These are phyloP conservation scores for Microtus ochrogaster DNA, from an alignment of 2,113 vertebrate species.

Conservation along the genomic window DNA sequence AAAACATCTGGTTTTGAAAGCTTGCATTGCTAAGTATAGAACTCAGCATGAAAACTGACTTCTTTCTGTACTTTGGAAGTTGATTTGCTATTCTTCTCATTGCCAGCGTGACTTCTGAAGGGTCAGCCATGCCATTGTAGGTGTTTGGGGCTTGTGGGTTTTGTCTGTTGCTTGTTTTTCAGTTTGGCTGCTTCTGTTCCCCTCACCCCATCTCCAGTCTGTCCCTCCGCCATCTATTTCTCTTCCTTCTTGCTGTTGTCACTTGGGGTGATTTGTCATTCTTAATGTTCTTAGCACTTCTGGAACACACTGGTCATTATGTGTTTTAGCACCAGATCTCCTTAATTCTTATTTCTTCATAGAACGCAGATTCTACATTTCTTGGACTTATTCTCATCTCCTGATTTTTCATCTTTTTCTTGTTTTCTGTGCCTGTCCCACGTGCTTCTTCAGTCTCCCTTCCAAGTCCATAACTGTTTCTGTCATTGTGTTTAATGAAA, in stretches of 20 bases:
- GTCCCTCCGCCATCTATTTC: background rate
- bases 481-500: background rate
- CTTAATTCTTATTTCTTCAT: slow-evolving; percentile 3
- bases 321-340: background rate
- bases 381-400: background rate
- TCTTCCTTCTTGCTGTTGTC: background rate
- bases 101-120: background rate
- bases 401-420: background rate
- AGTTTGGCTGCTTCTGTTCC: background rate
- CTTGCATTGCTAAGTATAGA: background rate
- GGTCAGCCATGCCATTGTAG: background rate
- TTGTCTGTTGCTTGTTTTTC: background rate
- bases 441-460: background rate
- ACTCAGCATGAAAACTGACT: background rate
- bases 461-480: background rate
- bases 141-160: background rate
- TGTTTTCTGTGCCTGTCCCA: background rate
- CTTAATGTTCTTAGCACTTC: background rate
- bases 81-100: background rate
- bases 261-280: background rate
- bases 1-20: slow-evolving; percentile 13
- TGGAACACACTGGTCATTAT: background rate
- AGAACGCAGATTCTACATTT: background rate
- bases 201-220: background rate
- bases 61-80: slow-evolving; percentile 6